Base-by-base conservation (phyloP, 92 coral and sea anemone species). In the Heliopora coerulea region DNA sequence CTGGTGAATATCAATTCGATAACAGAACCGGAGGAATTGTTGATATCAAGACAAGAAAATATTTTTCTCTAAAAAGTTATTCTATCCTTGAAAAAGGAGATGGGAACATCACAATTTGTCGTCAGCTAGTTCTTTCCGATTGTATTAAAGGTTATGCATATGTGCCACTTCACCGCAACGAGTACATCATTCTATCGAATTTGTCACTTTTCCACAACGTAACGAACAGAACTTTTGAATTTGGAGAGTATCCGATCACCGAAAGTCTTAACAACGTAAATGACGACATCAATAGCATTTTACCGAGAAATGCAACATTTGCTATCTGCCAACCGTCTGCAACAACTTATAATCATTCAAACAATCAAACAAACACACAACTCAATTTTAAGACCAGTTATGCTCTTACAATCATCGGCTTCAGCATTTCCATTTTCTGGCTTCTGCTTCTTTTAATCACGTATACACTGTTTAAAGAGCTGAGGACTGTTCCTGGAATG, bases 401-500 rank as follows among this genome's bases (percentile, higher is more conserved):
- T 8, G 13, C 2, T 14, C 21, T 82, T 14, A 82, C 82, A 3
- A 56, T 64, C 25, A 62, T 54, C 17, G 77, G 83, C 14, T 75
- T 56, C 23, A 39, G 62, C 1, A 24, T 83, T 6, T 83, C 87
- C 3, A 34, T 79, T 23, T 8, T 72, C 8, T 78, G 74, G 21
- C 52, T 79, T 24, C 17, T 60, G 18, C 34, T 70, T 10, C 56
- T 83, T 14, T 18, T 83, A 2, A 31, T 70, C 3, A 59, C 81
- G 20, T 83, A 83, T 28, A 54, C 48, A 24, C 24, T 52, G 5
- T 79, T 83, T 25, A 29, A 62, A 54, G 84, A 79, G 18, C 28
- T 79, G 62, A 33, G 84, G 17, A 78, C 83, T 9, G 54, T 83
- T 0, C 86, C 83, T 1, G 86, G 86, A 8, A 62, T 65, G 40